These are phyloP conservation scores for Ctenicera cuprea DNA, from an alignment of 2,888 invertebrate species.

Conservation along the genomic window DNA sequence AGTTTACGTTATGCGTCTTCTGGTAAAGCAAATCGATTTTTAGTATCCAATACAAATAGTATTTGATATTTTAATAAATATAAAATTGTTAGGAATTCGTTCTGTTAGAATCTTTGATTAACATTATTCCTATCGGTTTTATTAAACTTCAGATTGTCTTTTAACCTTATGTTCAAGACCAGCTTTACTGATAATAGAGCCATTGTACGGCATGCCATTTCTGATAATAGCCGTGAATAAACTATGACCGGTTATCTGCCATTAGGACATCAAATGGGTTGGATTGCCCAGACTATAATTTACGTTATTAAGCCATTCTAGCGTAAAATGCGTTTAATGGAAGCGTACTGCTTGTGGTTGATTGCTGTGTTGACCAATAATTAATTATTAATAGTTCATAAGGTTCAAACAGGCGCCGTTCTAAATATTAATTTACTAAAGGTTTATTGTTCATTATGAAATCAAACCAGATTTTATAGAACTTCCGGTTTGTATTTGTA, in stretches of 20 bases:
- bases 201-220: neutral
- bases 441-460: neutral
- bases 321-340: slow-evolving; percentile 28
- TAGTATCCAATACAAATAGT: too few species aligned
- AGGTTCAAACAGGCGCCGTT: neutral
- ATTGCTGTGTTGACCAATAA: slow-evolving; percentile 27
- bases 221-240: slow-evolving; percentile 32
- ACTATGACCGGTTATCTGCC: slow-evolving; percentile 32
- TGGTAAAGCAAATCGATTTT: too few species aligned
- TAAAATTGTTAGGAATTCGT: too few species aligned
- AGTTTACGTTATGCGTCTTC: too few species aligned
- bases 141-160: too few species aligned
- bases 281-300: slow-evolving; percentile 28
- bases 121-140: too few species aligned
- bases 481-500: too few species aligned
- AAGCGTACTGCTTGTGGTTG: slow-evolving; percentile 20
- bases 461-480: too few species aligned
- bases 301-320: slow-evolving; percentile 29
- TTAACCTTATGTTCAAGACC: neutral
- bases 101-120: too few species aligned
- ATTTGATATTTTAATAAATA: too few species aligned
- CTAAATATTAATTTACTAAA: neutral
- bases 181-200: slow-evolving; percentile 8
- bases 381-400: slow-evolving; percentile 30
- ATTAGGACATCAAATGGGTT: slow-evolving; percentile 36